Conservation (phyloP, 2,888 invertebrate genomes). For the Sipha maydis region DNA sequence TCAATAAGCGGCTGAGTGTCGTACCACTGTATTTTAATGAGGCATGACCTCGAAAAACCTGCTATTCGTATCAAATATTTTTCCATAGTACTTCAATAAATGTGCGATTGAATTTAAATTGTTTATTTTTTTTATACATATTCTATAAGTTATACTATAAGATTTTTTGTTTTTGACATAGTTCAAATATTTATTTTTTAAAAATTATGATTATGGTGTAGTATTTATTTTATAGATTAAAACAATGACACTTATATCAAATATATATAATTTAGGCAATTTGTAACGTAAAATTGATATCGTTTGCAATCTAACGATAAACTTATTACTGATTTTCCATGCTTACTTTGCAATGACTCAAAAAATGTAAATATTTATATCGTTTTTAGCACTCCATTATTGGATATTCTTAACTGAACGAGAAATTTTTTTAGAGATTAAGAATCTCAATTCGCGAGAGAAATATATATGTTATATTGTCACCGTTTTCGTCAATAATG, state of each 20-base stretch:
- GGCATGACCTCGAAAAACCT: constrained; percentile 37
- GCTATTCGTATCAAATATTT: constrained; percentile 25
- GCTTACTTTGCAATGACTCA: no score
- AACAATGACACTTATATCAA: not conserved
- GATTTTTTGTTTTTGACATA: not conserved
- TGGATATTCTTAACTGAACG: no score
- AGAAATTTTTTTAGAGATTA: no score
- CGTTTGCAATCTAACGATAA: no score
- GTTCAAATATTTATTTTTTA: not conserved
- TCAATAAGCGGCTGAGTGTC: constrained; percentile 34
- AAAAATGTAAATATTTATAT: no score
- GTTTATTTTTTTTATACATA: constrained; percentile 12
- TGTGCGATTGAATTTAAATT: not conserved
- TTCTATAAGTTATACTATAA: not conserved
- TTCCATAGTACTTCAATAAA: not conserved
- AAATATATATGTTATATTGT: no score
- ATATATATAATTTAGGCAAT: not conserved
- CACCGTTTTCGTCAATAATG: no score
- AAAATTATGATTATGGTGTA: not conserved
- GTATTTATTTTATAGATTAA: not conserved
- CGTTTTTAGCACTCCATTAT: no score
- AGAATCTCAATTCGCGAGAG: no score
- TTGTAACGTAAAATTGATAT: not conserved
- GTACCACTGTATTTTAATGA: constrained; percentile 39
- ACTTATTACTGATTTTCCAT: no score